Evolutionary conservation across 2,888 invertebrate genomes (phyloP).

Genomic region (Parnassius mnemosyne): DNA sequence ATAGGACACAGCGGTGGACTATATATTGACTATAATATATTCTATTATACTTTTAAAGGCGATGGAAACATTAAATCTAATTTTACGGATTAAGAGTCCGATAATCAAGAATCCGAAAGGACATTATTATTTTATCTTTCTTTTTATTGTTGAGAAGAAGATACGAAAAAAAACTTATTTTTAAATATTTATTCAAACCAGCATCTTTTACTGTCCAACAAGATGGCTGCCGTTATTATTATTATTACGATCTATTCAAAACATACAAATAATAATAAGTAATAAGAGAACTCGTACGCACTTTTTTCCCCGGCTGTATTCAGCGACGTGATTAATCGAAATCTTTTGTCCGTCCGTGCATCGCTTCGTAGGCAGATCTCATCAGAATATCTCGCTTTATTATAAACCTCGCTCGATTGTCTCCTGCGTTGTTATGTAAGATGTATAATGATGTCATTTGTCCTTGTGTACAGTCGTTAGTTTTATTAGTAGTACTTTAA

Average conservation of each 20-base stretch:
- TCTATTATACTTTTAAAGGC: too few species aligned
- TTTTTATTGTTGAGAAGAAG: too few species aligned
- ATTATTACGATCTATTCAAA: not conserved
- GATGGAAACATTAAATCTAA: too few species aligned
- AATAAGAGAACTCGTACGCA: slow-evolving; percentile 5
- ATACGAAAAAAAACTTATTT: too few species aligned
- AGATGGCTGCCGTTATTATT: too few species aligned
- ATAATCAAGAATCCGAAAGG: too few species aligned
- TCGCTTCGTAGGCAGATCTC: slow-evolving; percentile 24
- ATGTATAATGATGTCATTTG: slow-evolving; percentile 16
- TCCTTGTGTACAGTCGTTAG: slow-evolving; percentile 15
- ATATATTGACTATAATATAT: too few species aligned
- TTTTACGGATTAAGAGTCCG: too few species aligned
- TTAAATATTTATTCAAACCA: too few species aligned
- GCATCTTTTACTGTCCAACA: too few species aligned
- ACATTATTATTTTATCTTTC: too few species aligned
- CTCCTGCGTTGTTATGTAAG: slow-evolving; percentile 19
- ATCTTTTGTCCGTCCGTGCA: slow-evolving; percentile 27
- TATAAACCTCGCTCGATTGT: slow-evolving; percentile 18
- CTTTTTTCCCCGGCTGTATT: slow-evolving; percentile 6
- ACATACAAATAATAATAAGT: not conserved
- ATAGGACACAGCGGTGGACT: too few species aligned
- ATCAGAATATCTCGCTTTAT: slow-evolving; percentile 24
- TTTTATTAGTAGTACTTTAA: slow-evolving; percentile 13
- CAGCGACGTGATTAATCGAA: slow-evolving; percentile 27